phyloP scores from a whole-genome alignment of 2,113 vertebrate species.

The Grallaria varia region DNA sequence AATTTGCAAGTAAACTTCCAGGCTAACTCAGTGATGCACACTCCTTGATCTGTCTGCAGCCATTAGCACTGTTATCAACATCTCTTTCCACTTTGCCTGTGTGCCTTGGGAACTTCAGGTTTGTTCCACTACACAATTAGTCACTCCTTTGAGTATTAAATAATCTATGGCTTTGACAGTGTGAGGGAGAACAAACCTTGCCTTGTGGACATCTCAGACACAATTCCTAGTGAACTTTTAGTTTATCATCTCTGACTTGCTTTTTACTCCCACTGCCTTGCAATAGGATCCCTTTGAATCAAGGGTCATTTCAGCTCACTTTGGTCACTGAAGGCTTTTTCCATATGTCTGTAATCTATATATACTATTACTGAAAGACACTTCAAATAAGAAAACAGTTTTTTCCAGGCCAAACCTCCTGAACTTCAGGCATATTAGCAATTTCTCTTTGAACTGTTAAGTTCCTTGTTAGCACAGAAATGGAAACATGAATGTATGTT shows the following conservation, averaged over 20 bases:
- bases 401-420: background rate
- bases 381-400: background rate
- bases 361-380: background rate
- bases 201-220: background rate
- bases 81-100: background rate
- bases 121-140: background rate
- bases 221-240: background rate
- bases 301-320: background rate
- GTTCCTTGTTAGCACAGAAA: background rate
- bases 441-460: background rate
- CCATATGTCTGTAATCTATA: background rate
- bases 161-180: background rate
- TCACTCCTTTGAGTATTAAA: background rate
- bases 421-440: background rate
- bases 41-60: background rate
- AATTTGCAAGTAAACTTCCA: background rate
- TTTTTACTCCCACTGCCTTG: background rate
- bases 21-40: background rate
- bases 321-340: background rate
- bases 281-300: background rate
- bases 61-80: background rate
- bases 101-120: background rate
- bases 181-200: background rate
- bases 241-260: background rate
- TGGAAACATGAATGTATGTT: background rate